Base-by-base conservation (phyloP, 2,113 vertebrate species). In the Aspidoscelis tigris region DNA sequence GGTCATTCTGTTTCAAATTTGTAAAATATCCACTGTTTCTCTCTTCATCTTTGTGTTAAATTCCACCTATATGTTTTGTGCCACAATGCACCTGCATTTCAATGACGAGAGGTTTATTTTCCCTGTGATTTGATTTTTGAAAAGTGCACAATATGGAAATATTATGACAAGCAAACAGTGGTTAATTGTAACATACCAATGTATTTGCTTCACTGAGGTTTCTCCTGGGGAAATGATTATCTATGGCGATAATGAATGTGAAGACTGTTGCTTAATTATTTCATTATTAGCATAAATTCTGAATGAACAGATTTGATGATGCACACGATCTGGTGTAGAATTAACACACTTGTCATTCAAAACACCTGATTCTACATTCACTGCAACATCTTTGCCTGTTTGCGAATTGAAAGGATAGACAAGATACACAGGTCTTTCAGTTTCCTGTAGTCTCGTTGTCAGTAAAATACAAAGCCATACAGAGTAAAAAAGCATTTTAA, bases 121-220 rank as follows among this genome's bases (percentile, higher is more conserved):
- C 11, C 82, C 78, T 76, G 55, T 76, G 78, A 26, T 70, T 3
- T 70, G 24, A n/a, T 22, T 72, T n/a, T 20, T 22, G 14, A 86
- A 82, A 14, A 84, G 55, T 47, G 44, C 0, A 0, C 87, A 72
- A 87, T 81, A 66, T 3, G 2, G 58, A 72, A 81, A 80, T 86
- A 80, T 80, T 77, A 66, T 68, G 18, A 85, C 22, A 87, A 18
- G 81, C 85, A 84, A 79, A 58, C 5, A 14, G 0, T 22, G 2
- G 26, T 78, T 84, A 90, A 68, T 65, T 80, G 50, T 41, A 7
- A 74, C 39, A 74, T 55, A 87, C 84, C 80, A 71, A 72, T 74
- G 84, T 64, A 84, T 47, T 58, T 88, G 6, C 7, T 88, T 1
- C 61, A 12, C 0, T 76, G 79, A 61, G 69, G 22, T 0, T 1